A percentile compares a stretch with the other conserved stretches of the same genome.
These are phyloP conservation scores for Chloroceryle aenea DNA, from an alignment of 2,113 vertebrate species.

Conservation along the genomic window DNA sequence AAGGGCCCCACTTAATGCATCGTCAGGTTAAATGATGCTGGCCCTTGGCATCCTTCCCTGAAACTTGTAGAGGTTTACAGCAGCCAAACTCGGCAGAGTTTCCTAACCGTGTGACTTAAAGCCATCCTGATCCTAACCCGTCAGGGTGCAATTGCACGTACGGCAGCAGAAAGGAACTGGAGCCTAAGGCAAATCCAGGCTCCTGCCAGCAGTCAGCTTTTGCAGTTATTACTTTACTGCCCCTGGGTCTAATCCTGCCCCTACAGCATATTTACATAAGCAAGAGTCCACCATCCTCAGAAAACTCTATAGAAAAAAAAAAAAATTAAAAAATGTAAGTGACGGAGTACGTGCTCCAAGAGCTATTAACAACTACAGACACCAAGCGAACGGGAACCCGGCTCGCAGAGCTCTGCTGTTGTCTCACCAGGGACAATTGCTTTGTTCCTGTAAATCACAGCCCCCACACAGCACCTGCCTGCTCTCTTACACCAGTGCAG, in stretches of 20 bases:
- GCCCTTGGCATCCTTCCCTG: neutral
- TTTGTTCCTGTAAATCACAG: conserved; percentile 10
- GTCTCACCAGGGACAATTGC: neutral
- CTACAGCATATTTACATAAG: neutral
- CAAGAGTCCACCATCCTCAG: neutral
- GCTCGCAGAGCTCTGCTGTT: accelerated
- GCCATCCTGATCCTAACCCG: neutral
- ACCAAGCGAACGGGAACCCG: neutral
- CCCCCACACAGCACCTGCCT: neutral
- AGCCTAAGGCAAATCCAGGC: neutral
- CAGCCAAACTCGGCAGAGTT: neutral
- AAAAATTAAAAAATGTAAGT: neutral
- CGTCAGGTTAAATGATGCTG: accelerated
- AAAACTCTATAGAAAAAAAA: neutral
- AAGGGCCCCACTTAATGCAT: neutral
- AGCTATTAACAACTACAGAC: neutral
- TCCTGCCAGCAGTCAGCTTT: neutral
- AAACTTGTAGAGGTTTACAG: neutral
- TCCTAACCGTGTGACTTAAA: neutral
- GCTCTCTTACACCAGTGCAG: neutral
- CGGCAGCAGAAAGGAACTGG: neutral
- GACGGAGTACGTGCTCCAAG: neutral
- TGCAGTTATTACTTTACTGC: neutral
- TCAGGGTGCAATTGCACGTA: accelerated
- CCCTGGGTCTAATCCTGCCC: neutral